Conservation (phyloP, 2,113 vertebrate genomes). For the Shinisaurus crocodilurus region DNA sequence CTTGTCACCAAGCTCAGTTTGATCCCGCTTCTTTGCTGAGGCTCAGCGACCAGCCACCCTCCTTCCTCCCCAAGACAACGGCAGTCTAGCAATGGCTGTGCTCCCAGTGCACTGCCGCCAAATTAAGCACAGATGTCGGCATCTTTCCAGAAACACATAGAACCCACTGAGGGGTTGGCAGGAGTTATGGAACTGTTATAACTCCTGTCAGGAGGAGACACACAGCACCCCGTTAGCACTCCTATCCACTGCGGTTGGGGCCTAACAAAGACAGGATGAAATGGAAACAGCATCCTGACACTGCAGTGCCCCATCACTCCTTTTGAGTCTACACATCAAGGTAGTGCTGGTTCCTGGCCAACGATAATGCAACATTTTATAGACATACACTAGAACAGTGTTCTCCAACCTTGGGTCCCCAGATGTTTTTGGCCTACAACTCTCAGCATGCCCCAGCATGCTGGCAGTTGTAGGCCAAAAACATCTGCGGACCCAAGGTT, state of each 20-base stretch:
- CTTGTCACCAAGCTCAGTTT: too few species aligned
- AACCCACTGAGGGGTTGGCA: neutral
- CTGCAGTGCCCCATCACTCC: neutral
- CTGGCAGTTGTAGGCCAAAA: too few species aligned
- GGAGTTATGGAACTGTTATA: neutral
- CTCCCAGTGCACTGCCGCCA: neutral
- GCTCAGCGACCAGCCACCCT: neutral
- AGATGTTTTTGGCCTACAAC: too few species aligned
- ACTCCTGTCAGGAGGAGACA: neutral
- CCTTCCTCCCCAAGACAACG: neutral
- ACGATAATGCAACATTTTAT: neutral
- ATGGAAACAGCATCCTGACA: neutral
- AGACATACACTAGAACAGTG: neutral
- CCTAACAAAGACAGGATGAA: neutral
- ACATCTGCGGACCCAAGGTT: too few species aligned
- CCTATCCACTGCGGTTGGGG: neutral
- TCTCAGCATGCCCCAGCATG: too few species aligned
- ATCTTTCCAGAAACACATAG: neutral
- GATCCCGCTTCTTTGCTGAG: neutral
- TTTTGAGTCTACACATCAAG: neutral
- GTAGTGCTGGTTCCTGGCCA: neutral
- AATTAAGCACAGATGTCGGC: neutral
- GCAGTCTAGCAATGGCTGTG: neutral
- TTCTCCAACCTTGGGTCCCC: too few species aligned
- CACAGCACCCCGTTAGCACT: neutral